Base-by-base conservation (phyloP, 2,797 vertebrate genomes). In the Siniperca obscura region DNA sequence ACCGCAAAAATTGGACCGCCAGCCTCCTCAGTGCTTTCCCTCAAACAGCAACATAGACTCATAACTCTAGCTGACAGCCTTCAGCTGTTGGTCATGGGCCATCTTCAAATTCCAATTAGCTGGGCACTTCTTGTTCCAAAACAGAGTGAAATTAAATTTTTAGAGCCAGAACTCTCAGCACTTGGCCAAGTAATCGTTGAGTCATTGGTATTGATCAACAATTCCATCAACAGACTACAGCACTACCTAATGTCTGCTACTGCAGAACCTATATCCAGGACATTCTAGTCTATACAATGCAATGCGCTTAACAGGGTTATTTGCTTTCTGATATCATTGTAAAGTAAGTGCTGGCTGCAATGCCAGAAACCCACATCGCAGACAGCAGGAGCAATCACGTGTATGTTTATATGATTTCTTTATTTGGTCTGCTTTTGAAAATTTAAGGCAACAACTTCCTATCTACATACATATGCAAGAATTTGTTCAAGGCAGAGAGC, bases 141-240 rank as follows among this genome's bases (percentile, higher is more conserved):
- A 42, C 46, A 34, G 30, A 76, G 34, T 59, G 16, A 65, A 70
- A 71, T 53, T 10, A 57, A 30, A 1, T 42, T n/a, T 72, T 72
- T 11, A 22, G 59, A 53, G 69, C 73, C 74, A 84, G 30, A 50
- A 70, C 56, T 72, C 61, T 70, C 74, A 77, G 74, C 74, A 65
- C 64, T 59, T 75, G 71, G 76, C 69, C 19, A 44, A 65, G n/a
- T 27, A 62, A 50, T 44, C 1, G 40, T 34, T 68, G 61, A 76
- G 73, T 80, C 69, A 80, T 21, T 66, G n/a, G 14, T 50, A 60
- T 0, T 38, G 55, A 56, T 38, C 56, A 55, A 22, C 65, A 65
- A 34, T 61, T 21, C 11, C 16, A 78, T 68, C 52, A 34, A 50
- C 36, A 27, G 52, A 21, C 11, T 61, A 25, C n/a, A 62, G 64